A percentile compares a stretch with the other conserved stretches of the same genome.
Evolutionary conservation across 2,888 invertebrate species (phyloP).

Genomic region (Clitarchus hookeri): DNA sequence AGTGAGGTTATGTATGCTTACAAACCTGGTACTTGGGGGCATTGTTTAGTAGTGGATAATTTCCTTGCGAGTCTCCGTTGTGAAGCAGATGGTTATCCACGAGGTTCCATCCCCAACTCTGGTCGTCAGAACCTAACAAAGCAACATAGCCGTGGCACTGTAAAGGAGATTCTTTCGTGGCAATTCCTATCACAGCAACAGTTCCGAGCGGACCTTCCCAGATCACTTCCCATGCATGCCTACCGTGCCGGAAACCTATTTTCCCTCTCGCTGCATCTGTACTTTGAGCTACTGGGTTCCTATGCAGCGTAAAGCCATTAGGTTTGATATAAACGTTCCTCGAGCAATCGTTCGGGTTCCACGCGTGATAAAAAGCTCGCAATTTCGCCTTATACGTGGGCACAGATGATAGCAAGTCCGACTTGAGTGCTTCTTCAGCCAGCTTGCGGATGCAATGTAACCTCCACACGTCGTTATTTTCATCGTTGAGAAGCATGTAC

Average conservation of each 20-base stretch:
- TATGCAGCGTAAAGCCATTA: constrained; percentile 95
- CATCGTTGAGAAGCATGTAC: constrained; percentile 87
- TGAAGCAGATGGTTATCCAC: constrained; percentile 97
- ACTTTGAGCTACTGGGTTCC: constrained; percentile 98
- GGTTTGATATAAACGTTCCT: constrained; percentile 95
- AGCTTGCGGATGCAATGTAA: constrained; percentile 84
- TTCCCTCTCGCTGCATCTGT: constrained; percentile 93
- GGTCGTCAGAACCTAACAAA: constrained; percentile 91
- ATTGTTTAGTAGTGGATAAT: constrained; percentile 92
- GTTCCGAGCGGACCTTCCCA: constrained; percentile 99
- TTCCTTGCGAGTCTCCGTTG: constrained; percentile 93
- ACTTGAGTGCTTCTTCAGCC: constrained; percentile 85
- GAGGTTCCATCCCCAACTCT: constrained; percentile 99
- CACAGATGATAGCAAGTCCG: constrained; percentile 86
- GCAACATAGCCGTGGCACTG: constrained; percentile 96
- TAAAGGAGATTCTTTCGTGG: constrained; percentile 90
- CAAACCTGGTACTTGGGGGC: constrained; percentile 89
- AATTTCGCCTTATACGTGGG: constrained; percentile 92
- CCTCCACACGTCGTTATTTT: constrained; percentile 96
- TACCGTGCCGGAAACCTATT: constrained; percentile 87
- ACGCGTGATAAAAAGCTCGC: constrained; percentile 90
- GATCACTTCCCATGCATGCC: constrained; percentile 97
- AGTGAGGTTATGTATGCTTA: constrained; percentile 10
- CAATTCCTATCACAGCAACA: constrained; percentile 95
- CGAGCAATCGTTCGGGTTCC: constrained; percentile 97